Evolutionary conservation across 64 coral and sea anemone genomes (phyloP), one percentile per base, ranked within the genome.

Genomic region (Pocillopora damicornis): DNA sequence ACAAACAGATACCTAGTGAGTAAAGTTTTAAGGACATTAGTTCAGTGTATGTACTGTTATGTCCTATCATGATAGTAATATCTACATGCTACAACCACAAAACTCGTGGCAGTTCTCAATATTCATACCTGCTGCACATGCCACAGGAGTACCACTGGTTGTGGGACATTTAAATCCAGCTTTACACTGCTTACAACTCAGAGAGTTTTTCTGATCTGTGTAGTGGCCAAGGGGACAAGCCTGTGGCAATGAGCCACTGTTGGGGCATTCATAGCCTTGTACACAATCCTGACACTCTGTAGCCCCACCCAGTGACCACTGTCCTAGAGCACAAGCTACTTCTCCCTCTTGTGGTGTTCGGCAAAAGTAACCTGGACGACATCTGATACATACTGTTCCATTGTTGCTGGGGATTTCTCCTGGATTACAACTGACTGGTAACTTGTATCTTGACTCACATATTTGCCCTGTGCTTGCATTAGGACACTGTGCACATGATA

Each of bases 391-490:
- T 18, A 80, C 78, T 13, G 97, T 99, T 11, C 78, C 97, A 87
- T 94, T 85, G 61, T 64, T n/a, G 63, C 92, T 95, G 16, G 93
- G 97, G 5, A 35, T 23, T 88, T 92, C 86, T 79, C 97, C 97
- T 58, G 69, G 0, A 58, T 92, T 58, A 72, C 97, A 99, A 16
- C 78, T 90, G 72, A 86, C 62, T 56, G 97, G 97, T 11, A 67
- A 20, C 74, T 95, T 92, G 67, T 78, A 68, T 37, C 88, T 82
- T 6, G 97, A 92, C 71, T 66, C 30, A 63, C 97, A 99, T 63
- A 99, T 95, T 73, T 95, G 61, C 37, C 97, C 97, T 61, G 93
- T 91, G 36, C 93, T 99, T 17, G 84, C 84, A 90, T 99, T 99
- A 13, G 97, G 97, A 75, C 97, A 99, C 42, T 88, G 89, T 87